Base-by-base conservation (phyloP, 2,888 invertebrate species). In the Spisula solida region DNA sequence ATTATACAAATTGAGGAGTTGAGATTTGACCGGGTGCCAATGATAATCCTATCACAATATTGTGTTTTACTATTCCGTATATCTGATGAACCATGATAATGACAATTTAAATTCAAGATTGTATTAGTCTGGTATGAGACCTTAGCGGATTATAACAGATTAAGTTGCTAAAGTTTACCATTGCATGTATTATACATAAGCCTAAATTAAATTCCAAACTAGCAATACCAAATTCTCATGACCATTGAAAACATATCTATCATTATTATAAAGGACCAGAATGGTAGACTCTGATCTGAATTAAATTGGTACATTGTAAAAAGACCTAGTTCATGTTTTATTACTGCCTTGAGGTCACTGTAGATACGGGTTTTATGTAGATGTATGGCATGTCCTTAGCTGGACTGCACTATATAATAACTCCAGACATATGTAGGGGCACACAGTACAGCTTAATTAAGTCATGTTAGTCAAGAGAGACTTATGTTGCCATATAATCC, bases 81-180 rank as follows among this genome's bases (percentile, higher is more conserved):
- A 75, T 75, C 75, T 31, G 29, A 34, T 75, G 75, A 16, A 75
- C 16, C 75, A 75, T 75, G 75, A 31, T 75, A 75, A 75, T 31
- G 29, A 75, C 75, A 75, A 18, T 75, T 31, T 75, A 31, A 75
- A 75, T 75, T 75, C 10, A 75, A 18, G 14, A 75, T 75, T 31
- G 75, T 75, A 75, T 75, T 31, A 75, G 16, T 31, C 75, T 75
- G 31, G 34, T 75, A 75, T 75, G 31, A 75, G 75, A 75, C 75
- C 34, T 8, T 18, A 14, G 75, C 10, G 60, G 60, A 66, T 66
- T 66, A 66, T 25, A 4, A 25, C 25, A 12, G 60, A 66, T 66
- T 66, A 66, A 25, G 25, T 66, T 66, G 60, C 60, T 66, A 66
- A 25, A 25, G 1, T 66, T n/a, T 66, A 66, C 60, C 60, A 66